A percentile compares a stretch with the other conserved stretches of the same genome.
Evolutionary conservation across 2,797 vertebrate genomes (phyloP).

Genomic region (Poecilia velifera): DNA sequence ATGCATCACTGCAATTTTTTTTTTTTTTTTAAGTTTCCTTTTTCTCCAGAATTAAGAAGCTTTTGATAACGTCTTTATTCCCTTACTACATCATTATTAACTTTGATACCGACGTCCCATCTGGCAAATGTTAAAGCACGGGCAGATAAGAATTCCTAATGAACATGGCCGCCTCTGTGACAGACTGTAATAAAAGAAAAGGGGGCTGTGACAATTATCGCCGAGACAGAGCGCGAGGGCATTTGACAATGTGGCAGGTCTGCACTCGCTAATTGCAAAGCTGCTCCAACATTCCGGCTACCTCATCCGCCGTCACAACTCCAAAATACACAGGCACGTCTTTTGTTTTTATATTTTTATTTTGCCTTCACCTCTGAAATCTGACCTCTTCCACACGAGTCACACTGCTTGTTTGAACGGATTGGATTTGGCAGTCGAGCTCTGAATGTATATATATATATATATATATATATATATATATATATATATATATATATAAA

Average conservation of each 20-base stretch:
- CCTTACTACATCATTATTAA: constrained; percentile 86
- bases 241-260: constrained; percentile 75
- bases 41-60: constrained; percentile 75
- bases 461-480: too few species aligned
- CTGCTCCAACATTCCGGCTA: constrained; percentile 63
- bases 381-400: constrained; percentile 25
- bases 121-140: constrained; percentile 82
- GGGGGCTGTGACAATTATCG: constrained; percentile 78
- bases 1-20: constrained; percentile 66
- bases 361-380: constrained; percentile 40
- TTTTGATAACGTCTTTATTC: constrained; percentile 86
- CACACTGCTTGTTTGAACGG: constrained; percentile 40
- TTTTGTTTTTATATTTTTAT: constrained; percentile 22
- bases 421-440: constrained; percentile 55
- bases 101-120: constrained; percentile 82
- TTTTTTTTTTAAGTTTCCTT: constrained; percentile 64
- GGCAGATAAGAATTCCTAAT: constrained; percentile 84
- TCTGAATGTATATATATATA: not conserved
- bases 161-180: constrained; percentile 80
- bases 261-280: constrained; percentile 77
- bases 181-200: constrained; percentile 81
- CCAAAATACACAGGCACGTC: constrained; percentile 51
- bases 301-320: constrained; percentile 57
- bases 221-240: constrained; percentile 70
- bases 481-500: too few species aligned